Evolutionary conservation across 1,140 invertebrate genomes (phyloP), one percentile per base, ranked within the genome.

Genomic region (Brachionus koreanus): DNA sequence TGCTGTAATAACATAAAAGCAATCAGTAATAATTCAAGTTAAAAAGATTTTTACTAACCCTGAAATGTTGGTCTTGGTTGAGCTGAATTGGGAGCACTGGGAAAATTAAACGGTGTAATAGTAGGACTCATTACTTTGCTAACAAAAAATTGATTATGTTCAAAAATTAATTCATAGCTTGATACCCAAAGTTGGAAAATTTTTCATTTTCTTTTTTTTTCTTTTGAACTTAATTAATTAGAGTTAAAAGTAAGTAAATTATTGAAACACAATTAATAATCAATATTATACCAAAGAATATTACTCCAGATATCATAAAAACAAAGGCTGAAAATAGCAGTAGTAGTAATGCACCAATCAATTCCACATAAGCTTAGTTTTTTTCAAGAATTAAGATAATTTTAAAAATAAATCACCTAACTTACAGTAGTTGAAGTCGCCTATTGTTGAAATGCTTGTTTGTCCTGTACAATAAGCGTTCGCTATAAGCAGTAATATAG

Each of bases 341-440:
- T 10, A 79, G 16, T 25, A 79, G 33, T 13, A 79, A 39, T 12
- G 49, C 76, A 29, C 7, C 76, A 35, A 79, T 79, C 3, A 79
- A 33, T 61, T 57, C 76, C 29, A 79, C 16, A 79, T 61, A 61
- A 12, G 76, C 76, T 79, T 35, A 25, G 23, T 29, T 67, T 67
- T 29, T 12, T 13, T n/a, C 9, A 29, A 35, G 43, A 49, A 13
- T 49, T 49, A 10, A 43, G 16, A n/a, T 39, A 9, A 19, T 67
- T 69, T 69, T 39, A 19, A 35, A 19, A 16, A 10, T 69, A 6
- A 19, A 39, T 39, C 19, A 37, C 12, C 4, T 7, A n/a, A 39
- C 13, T 79, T 79, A 79, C 76, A 79, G 57, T 79, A 79, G 19
- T 79, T 79, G 5, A 79, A 61, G 16, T 39, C 49, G 3, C 35